These are phyloP conservation scores for Siphonodentalium dalli DNA, from an alignment of 2,888 invertebrate species.

Conservation along the genomic window DNA sequence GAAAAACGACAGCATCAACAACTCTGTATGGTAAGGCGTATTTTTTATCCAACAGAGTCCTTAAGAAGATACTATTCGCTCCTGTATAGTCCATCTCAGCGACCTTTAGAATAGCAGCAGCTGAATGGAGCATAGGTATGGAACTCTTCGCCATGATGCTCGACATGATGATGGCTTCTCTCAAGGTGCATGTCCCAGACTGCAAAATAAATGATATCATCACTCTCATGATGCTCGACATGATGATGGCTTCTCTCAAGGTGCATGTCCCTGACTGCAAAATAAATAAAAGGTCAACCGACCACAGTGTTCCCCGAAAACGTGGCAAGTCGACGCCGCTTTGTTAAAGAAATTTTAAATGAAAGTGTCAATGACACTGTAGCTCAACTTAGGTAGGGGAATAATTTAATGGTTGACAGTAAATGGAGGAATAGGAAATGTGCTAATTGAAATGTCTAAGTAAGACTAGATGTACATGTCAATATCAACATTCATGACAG, in stretches of 20 bases:
- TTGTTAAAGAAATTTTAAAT: too few relatives aligned
- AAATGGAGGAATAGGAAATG: too few relatives aligned
- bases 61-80: conserved; percentile 91
- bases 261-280: conserved; percentile 94
- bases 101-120: conserved; percentile 92
- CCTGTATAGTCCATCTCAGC: conserved; percentile 91
- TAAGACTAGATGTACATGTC: too few relatives aligned
- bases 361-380: too few relatives aligned
- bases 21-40: conserved; percentile 96
- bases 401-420: too few relatives aligned
- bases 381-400: too few relatives aligned
- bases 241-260: conserved; percentile 90
- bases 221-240: conserved; percentile 92
- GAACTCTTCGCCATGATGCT: conserved; percentile 90
- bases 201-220: conserved; percentile 66
- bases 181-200: conserved; percentile 90
- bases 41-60: conserved; percentile 94
- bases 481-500: too few relatives aligned
- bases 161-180: conserved; percentile 94
- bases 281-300: too few relatives aligned
- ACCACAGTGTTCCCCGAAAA: too few relatives aligned
- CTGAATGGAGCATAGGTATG: conserved; percentile 92
- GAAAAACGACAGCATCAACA: conserved; percentile 91
- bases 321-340: too few relatives aligned
- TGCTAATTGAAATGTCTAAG: too few relatives aligned